Base-by-base conservation (phyloP, 2,888 invertebrate species). In the Geotrupes spiniger region DNA sequence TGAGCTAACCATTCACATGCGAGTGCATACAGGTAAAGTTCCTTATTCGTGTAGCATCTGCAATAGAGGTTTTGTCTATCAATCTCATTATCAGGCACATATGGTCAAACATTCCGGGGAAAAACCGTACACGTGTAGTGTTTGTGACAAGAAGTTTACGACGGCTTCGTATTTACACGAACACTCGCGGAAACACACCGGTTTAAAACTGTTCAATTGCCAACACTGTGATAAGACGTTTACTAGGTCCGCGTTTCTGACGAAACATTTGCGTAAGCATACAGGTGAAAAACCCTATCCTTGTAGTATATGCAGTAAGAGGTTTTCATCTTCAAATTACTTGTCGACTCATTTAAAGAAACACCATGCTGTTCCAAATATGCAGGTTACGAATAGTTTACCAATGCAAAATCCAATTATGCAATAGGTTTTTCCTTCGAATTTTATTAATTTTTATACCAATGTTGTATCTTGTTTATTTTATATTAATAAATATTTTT, bases 161-260 rank as follows among this genome's bases (percentile, higher is more conserved):
- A 67, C 71, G 4, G 61, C 65, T 0, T 66, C 70, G 1, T 72
- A 71, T 56, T 54, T 72, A 33, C 63, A 66, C 38, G 60, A 60
- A 52, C 70, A 70, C 51, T 64, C 60, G 5, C 51, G 69, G 15
- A 66, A 66, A 4, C 66, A 70, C 49, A 62, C 69, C 47, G 75
- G 74, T 9, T 73, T 74, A 49, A 71, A 71, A 47, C 62, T 74
- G 11, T 75, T 71, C 33, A 64, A 65, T 27, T 76, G 76, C 57
- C 61, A 63, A 16, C 56, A 67, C 8, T 74, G 74, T 56, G 71
- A 72, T 2, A 72, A 76, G 29, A 73, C 70, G 49, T 81, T 80
- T 61, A 74, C 78, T 0, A 75, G 79, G 36, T 74, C 76, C n/a
- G 77, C 78, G 6, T 73, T 79, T 41, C 69, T 80, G 37, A 76